Evolutionary conservation across 2,888 invertebrate species (phyloP), one percentile per base, ranked within the genome.

Genomic region (Prosapia bicincta): DNA sequence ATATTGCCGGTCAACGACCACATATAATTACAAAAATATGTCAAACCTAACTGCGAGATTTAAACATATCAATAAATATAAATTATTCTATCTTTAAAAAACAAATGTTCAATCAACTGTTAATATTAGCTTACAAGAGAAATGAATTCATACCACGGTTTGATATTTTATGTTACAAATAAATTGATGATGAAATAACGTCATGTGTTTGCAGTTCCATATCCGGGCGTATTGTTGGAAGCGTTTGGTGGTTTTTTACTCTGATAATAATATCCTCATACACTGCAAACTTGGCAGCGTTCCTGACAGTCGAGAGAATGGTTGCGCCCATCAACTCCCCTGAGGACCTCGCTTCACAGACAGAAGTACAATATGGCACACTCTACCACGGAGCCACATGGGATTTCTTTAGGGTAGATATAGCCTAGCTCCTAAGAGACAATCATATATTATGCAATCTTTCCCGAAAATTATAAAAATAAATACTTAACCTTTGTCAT

Each of bases 231-330:
- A 98, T 99, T 82, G 99, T 99, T 1, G 98, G 98, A 66, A 95
- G 96, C 65, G 98, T 98, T 0, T 99, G 99, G 99, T 99, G 99
- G 98, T 99, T 99, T 86, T 99, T 99, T 86, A 99, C 98, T 0
- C 88, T 99, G 78, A 99, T 99, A 83, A 90, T 99, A 76, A 97
- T 98, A 79, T 98, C 98, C 74, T 98, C 98, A 25, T 99, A 99
- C 85, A 99, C 99, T 68, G 99, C 99, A 77, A 99, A 99, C 86
- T 88, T 99, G 82, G 97, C 98, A 0, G 99, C 99, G 3, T 99
- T 99, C 85, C 90, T 99, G 76, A 99, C 99, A 15, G 94, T 98
- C 76, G 98, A 98, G 85, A 89, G 98, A 80, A 98, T 98, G 92
- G 92, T 96, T 6, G 93, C 97, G 15, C 97, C 98, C n/a, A 94